Percentiles rank a stretch among this genome's conserved stretches.
These are phyloP conservation scores for Sinocyclocheilus maitianheensis DNA, from an alignment of 2,113 vertebrate species.

Conservation along the genomic window DNA sequence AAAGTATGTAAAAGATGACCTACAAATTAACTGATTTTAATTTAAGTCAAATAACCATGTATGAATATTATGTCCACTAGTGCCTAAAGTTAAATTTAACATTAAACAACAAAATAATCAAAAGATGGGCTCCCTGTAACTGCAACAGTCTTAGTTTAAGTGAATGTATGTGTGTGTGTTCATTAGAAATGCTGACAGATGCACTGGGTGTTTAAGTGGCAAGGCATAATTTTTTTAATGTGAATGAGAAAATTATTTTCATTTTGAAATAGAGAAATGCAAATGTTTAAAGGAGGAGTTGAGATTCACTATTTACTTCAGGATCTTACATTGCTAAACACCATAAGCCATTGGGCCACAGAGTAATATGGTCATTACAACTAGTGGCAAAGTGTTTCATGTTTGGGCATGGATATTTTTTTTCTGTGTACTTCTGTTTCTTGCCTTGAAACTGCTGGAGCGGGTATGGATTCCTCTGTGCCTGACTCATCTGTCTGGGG, in stretches of 20 bases:
- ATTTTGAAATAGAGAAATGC: constrained; percentile 24
- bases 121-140: constrained; percentile 29
- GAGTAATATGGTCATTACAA: neutral
- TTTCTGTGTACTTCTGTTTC: constrained; percentile 33
- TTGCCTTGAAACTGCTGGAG: constrained; percentile 96
- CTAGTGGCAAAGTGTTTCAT: neutral
- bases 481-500: constrained; percentile 89
- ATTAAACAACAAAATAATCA: constrained; percentile 58
- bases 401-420: neutral
- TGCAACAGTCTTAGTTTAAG: constrained; percentile 12
- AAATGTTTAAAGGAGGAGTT: neutral
- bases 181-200: constrained; percentile 49
- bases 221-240: constrained; percentile 42
- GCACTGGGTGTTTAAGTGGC: constrained; percentile 24
- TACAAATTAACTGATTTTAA: neutral
- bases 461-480: constrained; percentile 86
- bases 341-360: neutral
- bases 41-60: neutral
- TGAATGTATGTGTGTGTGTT: neutral
- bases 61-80: constrained; percentile 2
- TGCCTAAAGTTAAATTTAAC: constrained; percentile 48
- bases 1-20: neutral
- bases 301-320: neutral
- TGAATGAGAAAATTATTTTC: constrained; percentile 38
- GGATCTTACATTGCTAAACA: neutral